Base-by-base conservation (phyloP, 2,797 vertebrate species). In the Falco peregrinus region DNA sequence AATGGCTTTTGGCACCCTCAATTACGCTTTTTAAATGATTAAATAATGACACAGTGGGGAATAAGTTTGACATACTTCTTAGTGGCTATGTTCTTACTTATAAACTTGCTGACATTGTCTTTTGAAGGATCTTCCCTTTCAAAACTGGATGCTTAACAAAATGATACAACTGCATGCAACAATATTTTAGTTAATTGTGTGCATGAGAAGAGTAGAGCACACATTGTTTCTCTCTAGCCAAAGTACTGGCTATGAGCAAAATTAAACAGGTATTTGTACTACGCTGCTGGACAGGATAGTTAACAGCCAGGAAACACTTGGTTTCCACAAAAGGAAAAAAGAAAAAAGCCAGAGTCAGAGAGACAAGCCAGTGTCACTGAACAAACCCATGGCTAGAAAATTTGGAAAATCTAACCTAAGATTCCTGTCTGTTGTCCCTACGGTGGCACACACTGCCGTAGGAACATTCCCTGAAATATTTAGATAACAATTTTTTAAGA, bases 401-500 rank as follows among this genome's bases (percentile, higher is more conserved):
- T 9, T 8, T 25, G 37, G 11, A 35, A 69, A 26, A 39, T 16
- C 8, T 16, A n/a, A 60, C 4, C 7, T 51, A 6, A 0, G 0
- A 26, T 10, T 81, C 31, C 14, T 48, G 20, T 48, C 82, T 50
- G n/a, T 54, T 50, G 6, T 57, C 28, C 22, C 25, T 65, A 9
- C 26, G 43, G 18, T 2, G 13, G 22, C 9, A 53, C 16, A 29
- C 4, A 5, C 11, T 54, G 11, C 11, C 7, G 51, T 1, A 50
- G 4, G 5, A 80, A 78, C 7, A 1, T 11, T 41, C 15, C 33
- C 71, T 37, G 13, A 68, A 78, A 68, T 31, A 59, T 35, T 51
- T 64, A n/a, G 21, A 70, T 45, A 57, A 5, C 4, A 3, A 1
- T 65, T 86, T 84, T 37, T 92, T 35, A 31, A 57, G 16, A 35